A percentile compares a stretch with the other conserved stretches of the same genome.
These are phyloP conservation scores for Caiman crocodilus DNA, from an alignment of 2,797 vertebrate species.

Conservation along the genomic window DNA sequence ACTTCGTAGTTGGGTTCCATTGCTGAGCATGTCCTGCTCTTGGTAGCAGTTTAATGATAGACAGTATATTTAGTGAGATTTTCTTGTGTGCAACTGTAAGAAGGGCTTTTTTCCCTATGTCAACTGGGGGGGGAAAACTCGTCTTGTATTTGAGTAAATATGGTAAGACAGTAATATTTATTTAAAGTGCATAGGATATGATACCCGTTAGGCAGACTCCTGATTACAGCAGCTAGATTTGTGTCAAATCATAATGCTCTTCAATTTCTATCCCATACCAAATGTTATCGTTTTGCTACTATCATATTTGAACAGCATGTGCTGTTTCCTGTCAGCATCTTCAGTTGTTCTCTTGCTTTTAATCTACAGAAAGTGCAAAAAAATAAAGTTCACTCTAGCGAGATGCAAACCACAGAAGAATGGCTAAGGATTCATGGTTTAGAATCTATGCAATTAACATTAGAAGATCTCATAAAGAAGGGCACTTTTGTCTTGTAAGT, in stretches of 20 bases:
- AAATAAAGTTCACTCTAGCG: not conserved
- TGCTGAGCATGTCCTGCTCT: too few relatives aligned
- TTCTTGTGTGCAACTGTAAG: too few relatives aligned
- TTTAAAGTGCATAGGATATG: not conserved
- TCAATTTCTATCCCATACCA: not conserved
- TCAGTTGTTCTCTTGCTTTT: slow-evolving; percentile 22
- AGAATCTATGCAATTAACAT: slow-evolving; percentile 77
- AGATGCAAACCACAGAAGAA: slow-evolving; percentile 70
- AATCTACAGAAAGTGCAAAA: slow-evolving; percentile 60
- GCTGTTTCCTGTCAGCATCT: not conserved
- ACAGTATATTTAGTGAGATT: too few relatives aligned
- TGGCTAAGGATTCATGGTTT: slow-evolving; percentile 80
- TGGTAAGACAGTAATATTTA: too few relatives aligned
- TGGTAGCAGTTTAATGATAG: too few relatives aligned
- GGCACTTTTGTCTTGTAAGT: slow-evolving; percentile 72
- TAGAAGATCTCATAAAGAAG: slow-evolving; percentile 75
- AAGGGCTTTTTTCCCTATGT: too few relatives aligned
- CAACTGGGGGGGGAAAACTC: too few relatives aligned
- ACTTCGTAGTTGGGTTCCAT: too few relatives aligned
- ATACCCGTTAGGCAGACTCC: not conserved
- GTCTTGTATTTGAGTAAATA: too few relatives aligned
- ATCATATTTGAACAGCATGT: not conserved
- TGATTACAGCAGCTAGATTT: not conserved
- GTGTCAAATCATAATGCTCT: not conserved
- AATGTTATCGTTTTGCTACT: not conserved